phyloP scores from a whole-genome alignment of 2,888 invertebrate genomes.

The Oscheius sp. region DNA sequence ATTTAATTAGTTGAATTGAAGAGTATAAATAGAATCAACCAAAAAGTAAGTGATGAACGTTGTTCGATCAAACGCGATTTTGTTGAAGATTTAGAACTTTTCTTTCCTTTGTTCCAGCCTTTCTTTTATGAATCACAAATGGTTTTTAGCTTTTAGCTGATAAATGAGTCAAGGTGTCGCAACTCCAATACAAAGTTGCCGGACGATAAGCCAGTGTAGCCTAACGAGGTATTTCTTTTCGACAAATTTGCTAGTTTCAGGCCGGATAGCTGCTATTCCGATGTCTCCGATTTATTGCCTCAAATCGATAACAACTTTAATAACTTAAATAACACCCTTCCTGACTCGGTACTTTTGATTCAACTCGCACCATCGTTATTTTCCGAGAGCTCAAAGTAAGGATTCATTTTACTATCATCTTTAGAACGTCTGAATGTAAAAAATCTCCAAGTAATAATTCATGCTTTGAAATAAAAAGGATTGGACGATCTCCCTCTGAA shows the following conservation, averaged over 20 bases:
- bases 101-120: too few relatives aligned
- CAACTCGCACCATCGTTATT: not conserved
- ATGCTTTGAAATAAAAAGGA: conserved; percentile 2
- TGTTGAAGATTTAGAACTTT: too few relatives aligned
- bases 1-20: too few relatives aligned
- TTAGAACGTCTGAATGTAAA: not conserved
- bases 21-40: too few relatives aligned
- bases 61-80: too few relatives aligned
- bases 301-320: not conserved
- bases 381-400: not conserved
- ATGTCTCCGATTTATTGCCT: conserved; percentile 12
- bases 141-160: too few relatives aligned
- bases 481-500: not conserved
- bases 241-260: conserved; percentile 4
- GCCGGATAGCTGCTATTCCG: not conserved
- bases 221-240: too few relatives aligned
- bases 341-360: conserved; percentile 18
- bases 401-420: not conserved
- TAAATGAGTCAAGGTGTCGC: too few relatives aligned
- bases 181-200: too few relatives aligned
- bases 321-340: not conserved
- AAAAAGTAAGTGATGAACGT: too few relatives aligned
- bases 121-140: too few relatives aligned
- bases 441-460: not conserved
- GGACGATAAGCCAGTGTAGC: too few relatives aligned